Percentiles rank a stretch among this genome's conserved stretches.
phyloP scores from a whole-genome alignment of 2,113 vertebrate genomes.

The Acanthochromis polyacanthus region DNA sequence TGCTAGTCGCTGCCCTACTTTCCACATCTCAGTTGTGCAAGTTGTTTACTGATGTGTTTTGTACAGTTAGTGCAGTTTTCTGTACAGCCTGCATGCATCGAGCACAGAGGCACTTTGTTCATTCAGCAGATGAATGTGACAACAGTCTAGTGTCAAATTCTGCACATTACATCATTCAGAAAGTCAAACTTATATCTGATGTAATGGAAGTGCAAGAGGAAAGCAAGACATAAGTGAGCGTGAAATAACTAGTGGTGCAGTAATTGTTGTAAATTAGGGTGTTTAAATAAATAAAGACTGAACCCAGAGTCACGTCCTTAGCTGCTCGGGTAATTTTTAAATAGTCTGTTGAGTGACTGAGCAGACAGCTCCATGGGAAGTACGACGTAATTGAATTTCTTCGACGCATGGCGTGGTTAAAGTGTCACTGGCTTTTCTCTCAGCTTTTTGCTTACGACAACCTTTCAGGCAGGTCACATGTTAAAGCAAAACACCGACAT shows the following conservation, averaged over 20 bases:
- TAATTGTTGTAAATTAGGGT: conserved; percentile 12
- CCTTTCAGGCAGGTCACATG: conserved; percentile 60
- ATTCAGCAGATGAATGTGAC: conserved; percentile 7
- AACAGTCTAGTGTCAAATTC: conserved; percentile 7
- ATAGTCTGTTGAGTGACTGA: conserved; percentile 28
- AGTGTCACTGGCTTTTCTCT: conserved; percentile 60
- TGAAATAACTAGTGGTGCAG: not conserved
- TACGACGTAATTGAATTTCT: conserved; percentile 43
- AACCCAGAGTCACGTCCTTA: not conserved
- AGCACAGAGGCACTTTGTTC: not conserved
- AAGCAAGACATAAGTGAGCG: not conserved
- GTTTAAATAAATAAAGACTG: too few relatives aligned
- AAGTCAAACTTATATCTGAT: conserved; percentile 12
- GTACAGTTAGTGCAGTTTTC: too few relatives aligned
- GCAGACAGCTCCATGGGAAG: conserved; percentile 25
- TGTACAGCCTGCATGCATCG: not conserved
- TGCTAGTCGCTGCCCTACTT: too few relatives aligned
- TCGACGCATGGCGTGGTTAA: conserved; percentile 31
- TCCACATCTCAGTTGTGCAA: too few relatives aligned
- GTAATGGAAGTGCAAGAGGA: conserved; percentile 13
- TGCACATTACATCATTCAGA: not conserved
- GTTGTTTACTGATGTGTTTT: too few relatives aligned
- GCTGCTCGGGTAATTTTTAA: conserved; percentile 43
- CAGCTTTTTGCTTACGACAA: conserved; percentile 19
- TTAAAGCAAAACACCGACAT: conserved; percentile 55